A percentile compares a stretch with the other conserved stretches of the same genome.
These are phyloP conservation scores for Odontomyia ornata DNA, from an alignment of 2,888 invertebrate genomes.

Conservation along the genomic window DNA sequence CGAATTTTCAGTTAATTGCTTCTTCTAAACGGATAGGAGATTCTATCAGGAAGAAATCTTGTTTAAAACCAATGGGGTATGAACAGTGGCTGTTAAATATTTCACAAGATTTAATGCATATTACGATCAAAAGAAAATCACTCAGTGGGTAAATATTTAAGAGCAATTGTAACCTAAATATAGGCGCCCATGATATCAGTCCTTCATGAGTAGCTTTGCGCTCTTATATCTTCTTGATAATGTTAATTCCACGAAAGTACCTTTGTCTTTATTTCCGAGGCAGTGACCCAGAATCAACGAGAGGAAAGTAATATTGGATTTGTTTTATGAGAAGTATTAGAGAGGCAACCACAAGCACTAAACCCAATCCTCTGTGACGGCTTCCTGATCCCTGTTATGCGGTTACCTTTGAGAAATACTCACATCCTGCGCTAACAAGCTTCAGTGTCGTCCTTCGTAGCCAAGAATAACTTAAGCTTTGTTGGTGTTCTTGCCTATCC, in stretches of 20 bases:
- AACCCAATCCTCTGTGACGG: conserved; percentile 22
- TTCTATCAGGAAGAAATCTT: no score
- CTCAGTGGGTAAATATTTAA: no score
- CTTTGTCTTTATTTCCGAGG: conserved; percentile 19
- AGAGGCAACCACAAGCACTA: conserved; percentile 27
- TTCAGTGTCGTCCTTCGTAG: not conserved
- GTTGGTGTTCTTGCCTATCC: not conserved
- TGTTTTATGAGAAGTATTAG: conserved; percentile 36
- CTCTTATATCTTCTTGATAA: not conserved
- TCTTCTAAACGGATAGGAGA: no score
- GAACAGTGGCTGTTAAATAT: no score
- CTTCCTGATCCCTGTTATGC: conserved; percentile 14
- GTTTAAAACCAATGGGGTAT: no score
- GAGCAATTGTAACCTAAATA: no score
- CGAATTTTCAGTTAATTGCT: no score
- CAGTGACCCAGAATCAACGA: conserved; percentile 33
- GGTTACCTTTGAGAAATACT: conserved; percentile 37
- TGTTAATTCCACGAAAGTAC: conserved; percentile 29
- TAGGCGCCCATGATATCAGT: no score
- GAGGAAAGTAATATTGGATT: conserved; percentile 37
- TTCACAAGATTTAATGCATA: no score
- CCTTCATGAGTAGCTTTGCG: no score
- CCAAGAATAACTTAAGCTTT: not conserved
- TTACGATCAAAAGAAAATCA: no score
- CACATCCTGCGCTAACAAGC: conserved; percentile 10